Conservation (phyloP, 1,140 invertebrate genomes). For the Arion vulgaris region DNA sequence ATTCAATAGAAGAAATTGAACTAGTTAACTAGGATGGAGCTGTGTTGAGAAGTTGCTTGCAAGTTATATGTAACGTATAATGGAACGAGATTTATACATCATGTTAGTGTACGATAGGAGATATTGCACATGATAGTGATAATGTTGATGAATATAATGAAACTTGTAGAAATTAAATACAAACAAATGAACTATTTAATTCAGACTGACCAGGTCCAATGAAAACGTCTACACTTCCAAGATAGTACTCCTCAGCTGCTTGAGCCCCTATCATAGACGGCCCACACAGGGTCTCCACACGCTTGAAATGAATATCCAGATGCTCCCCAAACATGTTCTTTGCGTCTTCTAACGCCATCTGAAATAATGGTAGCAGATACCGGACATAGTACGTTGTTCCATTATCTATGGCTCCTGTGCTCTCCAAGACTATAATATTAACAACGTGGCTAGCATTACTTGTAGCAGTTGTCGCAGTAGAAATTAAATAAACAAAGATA, state of each 20-base stretch:
- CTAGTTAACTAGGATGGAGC: too few relatives aligned
- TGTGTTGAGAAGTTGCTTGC: too few relatives aligned
- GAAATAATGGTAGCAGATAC: neutral
- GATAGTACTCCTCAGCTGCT: slow-evolving; percentile 17
- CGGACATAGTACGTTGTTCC: slow-evolving; percentile 7
- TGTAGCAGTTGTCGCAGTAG: neutral
- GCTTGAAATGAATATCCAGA: slow-evolving; percentile 1
- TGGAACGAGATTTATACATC: too few relatives aligned
- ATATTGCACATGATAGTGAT: too few relatives aligned
- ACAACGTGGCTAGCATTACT: neutral
- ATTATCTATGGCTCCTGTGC: neutral
- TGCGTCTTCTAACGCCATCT: slow-evolving; percentile 20
- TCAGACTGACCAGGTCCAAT: slow-evolving; percentile 15
- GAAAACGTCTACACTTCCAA: neutral
- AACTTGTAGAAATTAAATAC: too few relatives aligned
- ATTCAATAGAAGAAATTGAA: too few relatives aligned
- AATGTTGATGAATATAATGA: too few relatives aligned
- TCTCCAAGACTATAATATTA: slow-evolving; percentile 16
- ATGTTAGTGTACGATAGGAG: too few relatives aligned
- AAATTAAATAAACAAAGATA: neutral
- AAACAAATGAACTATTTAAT: neutral
- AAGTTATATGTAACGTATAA: too few relatives aligned
- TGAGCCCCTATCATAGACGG: neutral
- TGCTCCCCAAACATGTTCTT: neutral
- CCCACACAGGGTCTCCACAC: neutral